Percentiles rank a stretch among this genome's conserved stretches.
Conservation (phyloP, 2,888 invertebrate species). For the Hydroisotoma schaefferi region DNA sequence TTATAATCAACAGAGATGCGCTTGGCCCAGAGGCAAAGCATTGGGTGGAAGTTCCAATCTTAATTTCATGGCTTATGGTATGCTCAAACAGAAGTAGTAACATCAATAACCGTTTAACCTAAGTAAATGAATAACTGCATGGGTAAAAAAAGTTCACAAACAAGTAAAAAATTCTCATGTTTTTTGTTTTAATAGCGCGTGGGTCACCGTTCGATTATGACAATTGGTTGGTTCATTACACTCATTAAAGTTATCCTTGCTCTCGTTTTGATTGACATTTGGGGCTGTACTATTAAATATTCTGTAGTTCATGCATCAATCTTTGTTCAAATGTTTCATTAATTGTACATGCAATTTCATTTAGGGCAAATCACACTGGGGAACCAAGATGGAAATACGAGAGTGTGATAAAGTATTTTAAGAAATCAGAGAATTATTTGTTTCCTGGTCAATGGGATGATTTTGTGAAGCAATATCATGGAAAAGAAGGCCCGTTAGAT, state of each 20-base stretch:
- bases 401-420: slow-evolving; percentile 53
- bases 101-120: too few relatives aligned
- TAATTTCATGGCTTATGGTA: slow-evolving; percentile 71
- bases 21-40: slow-evolving; percentile 65
- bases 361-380: slow-evolving; percentile 28
- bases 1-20: slow-evolving; percentile 15
- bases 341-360: neutral
- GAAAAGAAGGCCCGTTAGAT: slow-evolving; percentile 13
- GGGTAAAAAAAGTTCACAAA: too few relatives aligned
- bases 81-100: too few relatives aligned
- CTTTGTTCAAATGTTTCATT: neutral
- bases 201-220: slow-evolving; percentile 67
- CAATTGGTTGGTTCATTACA: too few relatives aligned
- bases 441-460: slow-evolving; percentile 45
- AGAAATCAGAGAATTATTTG: slow-evolving; percentile 50
- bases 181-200: too few relatives aligned
- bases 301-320: neutral
- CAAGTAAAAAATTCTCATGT: too few relatives aligned
- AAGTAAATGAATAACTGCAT: too few relatives aligned
- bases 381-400: slow-evolving; percentile 34
- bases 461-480: slow-evolving; percentile 21
- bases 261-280: too few relatives aligned
- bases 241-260: too few relatives aligned
- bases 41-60: slow-evolving; percentile 72
- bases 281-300: too few relatives aligned